Evolutionary conservation across 2,113 vertebrate species (phyloP).

Genomic region (Tapirus terrestris): DNA sequence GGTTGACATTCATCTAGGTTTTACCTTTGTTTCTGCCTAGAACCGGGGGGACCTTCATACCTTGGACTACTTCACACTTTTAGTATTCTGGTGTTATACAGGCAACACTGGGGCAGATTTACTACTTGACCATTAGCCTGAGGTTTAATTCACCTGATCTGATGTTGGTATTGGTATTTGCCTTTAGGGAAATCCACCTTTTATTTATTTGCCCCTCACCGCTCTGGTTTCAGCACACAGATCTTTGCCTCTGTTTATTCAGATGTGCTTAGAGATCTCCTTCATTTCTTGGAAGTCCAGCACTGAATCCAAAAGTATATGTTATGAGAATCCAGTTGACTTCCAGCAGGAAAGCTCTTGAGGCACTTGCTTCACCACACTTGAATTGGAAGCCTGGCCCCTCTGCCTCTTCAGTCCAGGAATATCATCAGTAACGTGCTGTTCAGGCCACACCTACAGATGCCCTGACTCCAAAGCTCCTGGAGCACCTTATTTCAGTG

Average conservation of each 20-base stretch:
- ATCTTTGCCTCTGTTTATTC: conserved; percentile 47
- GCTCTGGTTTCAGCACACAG: neutral
- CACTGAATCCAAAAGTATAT: conserved; percentile 41
- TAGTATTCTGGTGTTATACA: neutral
- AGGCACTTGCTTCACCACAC: neutral
- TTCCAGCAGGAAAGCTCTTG: conserved; percentile 1
- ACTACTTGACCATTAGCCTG: neutral
- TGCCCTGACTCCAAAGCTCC: neutral
- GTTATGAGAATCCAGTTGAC: conserved; percentile 7
- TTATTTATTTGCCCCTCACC: neutral
- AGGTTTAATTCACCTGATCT: neutral
- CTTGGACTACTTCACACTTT: neutral
- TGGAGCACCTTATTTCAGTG: neutral
- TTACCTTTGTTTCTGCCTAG: neutral
- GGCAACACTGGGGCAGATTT: neutral
- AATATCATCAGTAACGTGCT: neutral
- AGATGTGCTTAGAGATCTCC: conserved; percentile 30
- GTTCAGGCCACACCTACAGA: neutral
- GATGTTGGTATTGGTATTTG: neutral
- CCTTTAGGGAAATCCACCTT: neutral
- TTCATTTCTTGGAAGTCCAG: conserved; percentile 51
- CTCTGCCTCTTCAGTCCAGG: neutral
- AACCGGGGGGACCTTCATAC: neutral
- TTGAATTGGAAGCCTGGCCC: neutral
- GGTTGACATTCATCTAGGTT: neutral